These are phyloP conservation scores for Phodopus roborovskii DNA, from an alignment of 2,113 vertebrate genomes.

Conservation along the genomic window DNA sequence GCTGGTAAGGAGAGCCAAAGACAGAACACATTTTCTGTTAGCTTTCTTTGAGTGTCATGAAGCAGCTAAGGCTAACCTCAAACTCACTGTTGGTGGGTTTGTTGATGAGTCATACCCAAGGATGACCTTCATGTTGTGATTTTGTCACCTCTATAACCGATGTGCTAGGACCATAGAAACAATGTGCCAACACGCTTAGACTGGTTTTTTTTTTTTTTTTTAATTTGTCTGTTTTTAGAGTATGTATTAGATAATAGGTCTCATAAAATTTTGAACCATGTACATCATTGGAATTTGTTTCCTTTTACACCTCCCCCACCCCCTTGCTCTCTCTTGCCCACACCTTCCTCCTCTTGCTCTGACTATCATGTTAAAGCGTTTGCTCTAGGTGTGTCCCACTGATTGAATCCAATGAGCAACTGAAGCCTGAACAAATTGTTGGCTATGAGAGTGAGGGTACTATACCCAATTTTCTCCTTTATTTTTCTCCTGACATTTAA, in stretches of 20 bases:
- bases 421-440: not conserved
- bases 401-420: not conserved
- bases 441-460: not conserved
- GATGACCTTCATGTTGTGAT: not conserved
- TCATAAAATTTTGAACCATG: not conserved
- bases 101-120: not conserved
- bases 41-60: not conserved
- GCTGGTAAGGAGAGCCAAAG: not conserved
- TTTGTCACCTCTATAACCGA: not conserved
- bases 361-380: not conserved
- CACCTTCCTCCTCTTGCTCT: not conserved
- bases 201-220: no score
- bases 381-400: not conserved
- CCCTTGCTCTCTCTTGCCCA: no score
- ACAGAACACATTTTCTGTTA: not conserved
- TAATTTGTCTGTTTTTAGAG: not conserved
- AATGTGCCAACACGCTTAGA: not conserved
- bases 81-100: not conserved
- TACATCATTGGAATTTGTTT: not conserved
- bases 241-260: not conserved
- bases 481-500: constrained; percentile 36
- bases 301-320: not conserved
- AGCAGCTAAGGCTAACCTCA: not conserved
- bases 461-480: constrained; percentile 2
- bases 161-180: not conserved